Conservation (phyloP, 2,113 vertebrate genomes). For the Aythya baeri region DNA sequence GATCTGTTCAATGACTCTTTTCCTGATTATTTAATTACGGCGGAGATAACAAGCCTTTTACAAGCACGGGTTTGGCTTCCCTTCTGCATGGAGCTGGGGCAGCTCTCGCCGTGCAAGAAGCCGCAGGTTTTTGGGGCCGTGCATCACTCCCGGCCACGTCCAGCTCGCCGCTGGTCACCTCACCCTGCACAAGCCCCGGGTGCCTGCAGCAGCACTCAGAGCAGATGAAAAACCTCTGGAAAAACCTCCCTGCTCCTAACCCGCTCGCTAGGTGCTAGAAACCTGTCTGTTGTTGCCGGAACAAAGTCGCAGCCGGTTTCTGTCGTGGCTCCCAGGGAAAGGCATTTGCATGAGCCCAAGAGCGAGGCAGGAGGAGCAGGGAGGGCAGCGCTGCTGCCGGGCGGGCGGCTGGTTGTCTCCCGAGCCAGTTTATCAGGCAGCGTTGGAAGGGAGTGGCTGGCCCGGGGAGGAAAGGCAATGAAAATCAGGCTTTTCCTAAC, state of each 20-base stretch:
- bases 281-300: not conserved
- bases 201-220: not conserved
- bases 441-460: conserved; percentile 56
- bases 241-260: not conserved
- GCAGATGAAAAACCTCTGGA: not conserved
- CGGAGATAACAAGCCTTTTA: not conserved
- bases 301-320: conserved; percentile 27
- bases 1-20: not conserved
- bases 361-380: not conserved
- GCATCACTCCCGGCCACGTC: fast-evolving
- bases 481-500: conserved; percentile 54
- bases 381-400: not conserved
- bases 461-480: conserved; percentile 26
- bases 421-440: conserved; percentile 68
- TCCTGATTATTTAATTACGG: not conserved
- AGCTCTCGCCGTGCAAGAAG: not conserved
- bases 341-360: not conserved
- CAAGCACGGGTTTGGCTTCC: not conserved
- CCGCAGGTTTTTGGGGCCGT: fast-evolving
- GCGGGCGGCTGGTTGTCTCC: conserved; percentile 32
- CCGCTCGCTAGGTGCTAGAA: too few species aligned
- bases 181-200: not conserved
- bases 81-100: fast-evolving
- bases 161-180: not conserved
- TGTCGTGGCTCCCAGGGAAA: not conserved